These are phyloP conservation scores for Dendrolimus pini DNA, from an alignment of 2,888 invertebrate species.

Conservation along the genomic window DNA sequence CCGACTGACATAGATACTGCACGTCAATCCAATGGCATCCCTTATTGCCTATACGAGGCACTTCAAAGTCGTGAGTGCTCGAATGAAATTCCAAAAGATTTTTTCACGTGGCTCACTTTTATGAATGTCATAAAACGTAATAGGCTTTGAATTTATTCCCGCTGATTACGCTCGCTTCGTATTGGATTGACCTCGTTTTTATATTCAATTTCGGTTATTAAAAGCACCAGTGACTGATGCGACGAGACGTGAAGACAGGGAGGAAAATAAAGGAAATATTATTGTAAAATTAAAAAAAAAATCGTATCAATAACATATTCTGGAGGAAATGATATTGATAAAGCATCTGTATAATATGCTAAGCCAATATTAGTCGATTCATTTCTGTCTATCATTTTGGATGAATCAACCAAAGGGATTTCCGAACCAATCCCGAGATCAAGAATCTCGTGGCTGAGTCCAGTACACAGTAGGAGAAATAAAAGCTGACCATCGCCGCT, in stretches of 20 bases:
- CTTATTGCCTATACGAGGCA: slow-evolving; percentile 12
- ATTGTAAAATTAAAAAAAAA: too few species aligned
- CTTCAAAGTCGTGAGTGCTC: slow-evolving; percentile 15
- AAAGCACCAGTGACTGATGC: slow-evolving; percentile 9
- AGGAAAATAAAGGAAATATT: slow-evolving; percentile 9
- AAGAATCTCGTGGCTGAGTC: too few species aligned
- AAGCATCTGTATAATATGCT: too few species aligned
- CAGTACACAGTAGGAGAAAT: too few species aligned
- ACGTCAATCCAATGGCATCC: not conserved
- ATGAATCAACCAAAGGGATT: too few species aligned
- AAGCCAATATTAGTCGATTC: too few species aligned
- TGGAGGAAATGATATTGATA: too few species aligned
- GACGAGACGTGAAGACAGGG: not conserved
- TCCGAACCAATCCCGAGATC: too few species aligned
- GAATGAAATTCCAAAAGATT: slow-evolving; percentile 18
- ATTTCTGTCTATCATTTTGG: too few species aligned
- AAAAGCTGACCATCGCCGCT: too few species aligned
- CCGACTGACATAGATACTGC: too few species aligned
- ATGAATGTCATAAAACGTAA: slow-evolving; percentile 11
- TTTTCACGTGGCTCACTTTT: slow-evolving; percentile 12
- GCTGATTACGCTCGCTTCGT: not conserved
- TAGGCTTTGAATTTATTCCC: not conserved
- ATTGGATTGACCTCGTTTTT: not conserved
- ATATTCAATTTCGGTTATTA: slow-evolving; percentile 11
- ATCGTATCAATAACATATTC: too few species aligned